These are phyloP conservation scores for Cygnus atratus DNA, from an alignment of 2,113 vertebrate genomes.

Conservation along the genomic window DNA sequence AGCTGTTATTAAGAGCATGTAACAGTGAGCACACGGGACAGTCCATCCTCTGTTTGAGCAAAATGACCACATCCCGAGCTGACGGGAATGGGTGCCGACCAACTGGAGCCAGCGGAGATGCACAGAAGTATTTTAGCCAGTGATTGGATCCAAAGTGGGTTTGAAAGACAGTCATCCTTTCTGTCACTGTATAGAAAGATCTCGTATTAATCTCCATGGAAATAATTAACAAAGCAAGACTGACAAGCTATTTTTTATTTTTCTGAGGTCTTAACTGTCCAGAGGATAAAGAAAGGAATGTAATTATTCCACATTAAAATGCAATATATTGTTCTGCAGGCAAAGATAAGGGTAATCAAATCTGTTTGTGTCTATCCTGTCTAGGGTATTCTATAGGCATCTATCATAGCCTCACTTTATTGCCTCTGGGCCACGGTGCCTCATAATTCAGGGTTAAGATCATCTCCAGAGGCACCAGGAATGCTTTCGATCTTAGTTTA, in stretches of 20 bases:
- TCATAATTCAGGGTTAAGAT: background rate
- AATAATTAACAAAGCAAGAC: background rate
- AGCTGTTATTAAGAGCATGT: background rate
- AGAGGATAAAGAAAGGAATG: background rate
- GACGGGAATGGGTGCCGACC: background rate
- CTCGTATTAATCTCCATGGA: background rate
- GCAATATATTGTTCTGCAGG: slow-evolving; percentile 2
- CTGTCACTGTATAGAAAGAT: background rate
- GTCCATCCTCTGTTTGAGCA: background rate
- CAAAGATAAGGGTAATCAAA: slow-evolving; percentile 21
- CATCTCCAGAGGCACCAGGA: slow-evolving; percentile 17
- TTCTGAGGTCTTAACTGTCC: background rate
- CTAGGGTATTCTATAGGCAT: background rate
- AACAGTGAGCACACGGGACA: background rate
- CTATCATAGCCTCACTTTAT: background rate
- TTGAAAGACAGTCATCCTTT: background rate
- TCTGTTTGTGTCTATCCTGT: background rate
- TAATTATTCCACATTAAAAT: slow-evolving; percentile 27
- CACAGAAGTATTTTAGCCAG: background rate
- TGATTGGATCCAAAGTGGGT: background rate
- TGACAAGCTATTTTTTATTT: background rate
- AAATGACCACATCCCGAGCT: background rate
- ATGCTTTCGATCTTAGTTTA: background rate
- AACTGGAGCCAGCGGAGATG: background rate
- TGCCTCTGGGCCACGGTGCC: slow-evolving; percentile 10